Conservation (phyloP, 2,113 vertebrate genomes). For the Cavia porcellus region DNA sequence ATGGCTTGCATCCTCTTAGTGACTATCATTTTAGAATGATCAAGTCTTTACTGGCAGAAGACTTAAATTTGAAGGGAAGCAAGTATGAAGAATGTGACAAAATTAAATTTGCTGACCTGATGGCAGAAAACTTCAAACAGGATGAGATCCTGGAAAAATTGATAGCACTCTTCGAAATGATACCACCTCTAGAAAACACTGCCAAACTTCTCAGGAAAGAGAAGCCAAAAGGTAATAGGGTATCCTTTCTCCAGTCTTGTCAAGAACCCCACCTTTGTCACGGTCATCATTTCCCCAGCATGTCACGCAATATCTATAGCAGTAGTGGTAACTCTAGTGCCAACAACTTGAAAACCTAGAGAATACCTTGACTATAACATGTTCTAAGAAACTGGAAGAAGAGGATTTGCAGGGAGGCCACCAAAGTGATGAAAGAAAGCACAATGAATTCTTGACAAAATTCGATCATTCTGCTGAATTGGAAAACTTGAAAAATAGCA, state of each 20-base stretch:
- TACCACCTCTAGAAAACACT: not conserved
- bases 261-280: not conserved
- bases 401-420: not conserved
- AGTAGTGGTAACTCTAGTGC: not conserved
- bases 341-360: not conserved
- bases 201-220: not conserved
- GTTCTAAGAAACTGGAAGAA: not conserved
- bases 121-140: not conserved
- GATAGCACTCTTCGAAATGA: not conserved
- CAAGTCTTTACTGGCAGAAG: not conserved
- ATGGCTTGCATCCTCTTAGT: not conserved
- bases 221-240: not conserved
- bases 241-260: rapidly evolving
- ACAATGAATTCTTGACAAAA: no score
- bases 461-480: no score
- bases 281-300: not conserved
- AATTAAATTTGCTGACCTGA: not conserved
- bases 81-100: not conserved
- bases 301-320: not conserved
- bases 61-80: not conserved
- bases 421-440: not conserved
- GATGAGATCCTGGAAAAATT: not conserved
- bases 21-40: not conserved
- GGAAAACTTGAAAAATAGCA: no score
- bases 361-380: not conserved